Evolutionary conservation across 2,113 vertebrate genomes (phyloP).

Genomic region (Zosterops japonicus): DNA sequence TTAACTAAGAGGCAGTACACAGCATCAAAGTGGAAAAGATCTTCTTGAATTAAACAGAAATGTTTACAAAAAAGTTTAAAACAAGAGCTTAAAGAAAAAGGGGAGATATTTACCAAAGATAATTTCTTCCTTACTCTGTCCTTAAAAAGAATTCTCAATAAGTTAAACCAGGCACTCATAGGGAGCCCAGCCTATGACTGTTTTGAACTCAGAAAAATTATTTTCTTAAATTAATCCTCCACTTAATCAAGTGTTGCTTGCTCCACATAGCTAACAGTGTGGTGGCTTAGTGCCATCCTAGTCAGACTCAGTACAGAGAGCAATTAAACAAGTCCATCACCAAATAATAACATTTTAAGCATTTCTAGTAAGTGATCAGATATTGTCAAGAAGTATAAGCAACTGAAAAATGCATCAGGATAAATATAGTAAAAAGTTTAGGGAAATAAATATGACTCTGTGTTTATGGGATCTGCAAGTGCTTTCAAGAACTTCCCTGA

Average conservation of each 20-base stretch:
- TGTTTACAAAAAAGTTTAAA: neutral
- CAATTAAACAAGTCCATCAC: neutral
- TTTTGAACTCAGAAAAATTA: neutral
- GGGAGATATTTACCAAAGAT: neutral
- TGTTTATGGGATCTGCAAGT: neutral
- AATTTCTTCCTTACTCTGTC: neutral
- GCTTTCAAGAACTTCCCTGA: neutral
- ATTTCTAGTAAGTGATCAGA: neutral
- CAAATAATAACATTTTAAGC: neutral
- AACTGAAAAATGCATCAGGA: neutral
- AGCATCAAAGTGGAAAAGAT: neutral
- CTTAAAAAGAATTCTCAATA: neutral
- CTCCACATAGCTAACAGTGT: neutral
- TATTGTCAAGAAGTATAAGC: neutral
- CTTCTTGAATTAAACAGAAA: neutral
- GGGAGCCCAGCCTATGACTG: neutral
- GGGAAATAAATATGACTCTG: neutral
- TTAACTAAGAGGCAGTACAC: neutral
- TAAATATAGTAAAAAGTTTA: neutral
- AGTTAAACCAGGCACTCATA: neutral
- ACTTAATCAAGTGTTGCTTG: neutral
- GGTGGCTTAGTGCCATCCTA: neutral
- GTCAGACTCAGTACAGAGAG: neutral
- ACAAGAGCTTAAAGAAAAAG: neutral
- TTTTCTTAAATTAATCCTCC: neutral